Percentiles rank a stretch among this genome's conserved stretches.
Evolutionary conservation across 2,888 invertebrate genomes (phyloP).

Genomic region (Synergus itoensis): DNA sequence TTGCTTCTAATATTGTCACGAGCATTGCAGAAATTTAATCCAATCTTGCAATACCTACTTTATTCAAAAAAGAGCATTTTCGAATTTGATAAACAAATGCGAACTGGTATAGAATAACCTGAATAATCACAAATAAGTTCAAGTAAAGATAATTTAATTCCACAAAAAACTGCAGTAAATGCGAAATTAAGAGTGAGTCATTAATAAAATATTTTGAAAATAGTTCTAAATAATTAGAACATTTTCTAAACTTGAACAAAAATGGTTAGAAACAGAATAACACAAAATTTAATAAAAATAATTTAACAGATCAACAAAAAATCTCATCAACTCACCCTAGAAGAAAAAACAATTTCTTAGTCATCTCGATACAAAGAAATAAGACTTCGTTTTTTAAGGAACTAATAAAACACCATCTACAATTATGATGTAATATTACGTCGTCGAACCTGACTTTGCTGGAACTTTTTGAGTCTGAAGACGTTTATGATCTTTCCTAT

Average conservation of each 20-base stretch:
- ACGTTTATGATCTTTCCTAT: slow-evolving; percentile 72
- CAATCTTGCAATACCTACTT: neutral
- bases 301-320: neutral
- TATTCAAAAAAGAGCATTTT: neutral
- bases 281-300: neutral
- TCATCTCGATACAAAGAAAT: slow-evolving; percentile 13
- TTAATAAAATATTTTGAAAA: neutral
- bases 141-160: neutral
- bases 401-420: slow-evolving; percentile 22
- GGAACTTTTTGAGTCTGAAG: slow-evolving; percentile 63
- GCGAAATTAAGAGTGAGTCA: neutral
- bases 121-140: neutral
- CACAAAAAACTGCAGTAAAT: neutral
- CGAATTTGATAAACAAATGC: neutral
- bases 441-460: slow-evolving; percentile 61
- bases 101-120: neutral
- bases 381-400: slow-evolving; percentile 42
- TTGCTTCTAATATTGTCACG: neutral
- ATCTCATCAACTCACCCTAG: neutral
- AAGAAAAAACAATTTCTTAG: neutral
- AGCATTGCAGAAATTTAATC: neutral
- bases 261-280: neutral
- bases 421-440: slow-evolving; percentile 55
- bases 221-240: neutral
- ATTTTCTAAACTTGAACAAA: neutral